phyloP scores from a whole-genome alignment of 2,888 invertebrate species.

The Cephonodes hylas region DNA sequence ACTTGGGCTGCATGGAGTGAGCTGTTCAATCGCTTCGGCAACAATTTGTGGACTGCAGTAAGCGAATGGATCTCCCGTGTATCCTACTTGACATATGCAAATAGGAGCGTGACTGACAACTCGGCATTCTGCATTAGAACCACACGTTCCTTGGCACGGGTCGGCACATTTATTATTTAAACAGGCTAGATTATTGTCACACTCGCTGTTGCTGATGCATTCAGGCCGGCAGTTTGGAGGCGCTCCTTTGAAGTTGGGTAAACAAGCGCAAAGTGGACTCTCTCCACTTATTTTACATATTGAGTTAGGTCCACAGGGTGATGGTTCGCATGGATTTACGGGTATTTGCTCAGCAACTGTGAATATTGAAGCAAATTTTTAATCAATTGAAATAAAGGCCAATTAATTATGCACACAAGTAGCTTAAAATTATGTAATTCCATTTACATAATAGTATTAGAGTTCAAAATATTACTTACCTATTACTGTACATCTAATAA shows the following conservation, averaged over 20 bases:
- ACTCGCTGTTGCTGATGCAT: conserved; percentile 89
- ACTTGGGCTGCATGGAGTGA: conserved; percentile 84
- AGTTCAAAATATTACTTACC: conserved; percentile 39
- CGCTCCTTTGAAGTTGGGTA: conserved; percentile 83
- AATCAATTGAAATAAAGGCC: too few species aligned
- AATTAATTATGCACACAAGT: too few species aligned
- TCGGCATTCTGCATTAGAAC: conserved; percentile 87
- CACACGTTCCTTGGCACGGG: conserved; percentile 88
- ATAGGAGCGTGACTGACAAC: conserved; percentile 88
- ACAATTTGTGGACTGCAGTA: conserved; percentile 75
- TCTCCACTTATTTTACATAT: conserved; percentile 85
- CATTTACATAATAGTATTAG: not conserved
- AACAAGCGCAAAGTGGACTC: conserved; percentile 88
- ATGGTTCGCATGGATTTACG: conserved; percentile 84
- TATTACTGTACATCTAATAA: conserved; percentile 83
- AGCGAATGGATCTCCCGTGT: conserved; percentile 88
- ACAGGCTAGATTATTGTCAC: conserved; percentile 85
- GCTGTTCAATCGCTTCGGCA: conserved; percentile 59
- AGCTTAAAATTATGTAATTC: not conserved
- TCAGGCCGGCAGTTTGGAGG: conserved; percentile 91
- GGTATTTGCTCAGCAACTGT: conserved; percentile 50
- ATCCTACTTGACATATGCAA: conserved; percentile 86
- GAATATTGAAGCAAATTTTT: too few species aligned
- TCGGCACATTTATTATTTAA: conserved; percentile 88
- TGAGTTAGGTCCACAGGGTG: conserved; percentile 90